phyloP scores from a whole-genome alignment of 1,140 invertebrate genomes.

The Macrobrachium nipponense region DNA sequence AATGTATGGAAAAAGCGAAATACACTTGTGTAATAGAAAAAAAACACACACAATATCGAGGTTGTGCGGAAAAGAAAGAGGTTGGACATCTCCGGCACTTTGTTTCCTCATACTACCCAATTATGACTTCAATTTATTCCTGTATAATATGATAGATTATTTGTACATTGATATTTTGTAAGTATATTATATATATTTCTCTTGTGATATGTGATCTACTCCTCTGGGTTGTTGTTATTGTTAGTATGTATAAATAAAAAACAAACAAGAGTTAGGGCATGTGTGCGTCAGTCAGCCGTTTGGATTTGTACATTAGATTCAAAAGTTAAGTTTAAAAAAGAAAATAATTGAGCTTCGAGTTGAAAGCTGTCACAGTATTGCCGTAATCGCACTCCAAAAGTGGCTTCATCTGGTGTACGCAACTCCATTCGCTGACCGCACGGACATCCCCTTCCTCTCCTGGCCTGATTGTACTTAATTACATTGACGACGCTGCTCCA shows the following conservation, averaged over 20 bases:
- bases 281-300: no score
- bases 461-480: conserved; percentile 18
- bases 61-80: conserved; percentile 15
- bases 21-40: not conserved
- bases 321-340: no score
- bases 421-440: no score
- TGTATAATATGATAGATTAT: conserved; percentile 32
- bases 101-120: conserved; percentile 5
- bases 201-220: conserved; percentile 40
- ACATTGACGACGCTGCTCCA: not conserved
- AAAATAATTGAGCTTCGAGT: no score
- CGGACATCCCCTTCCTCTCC: no score
- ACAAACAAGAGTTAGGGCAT: no score
- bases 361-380: no score
- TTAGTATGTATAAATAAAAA: conserved; percentile 45
- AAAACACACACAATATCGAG: not conserved
- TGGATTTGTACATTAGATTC: no score
- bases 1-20: not conserved
- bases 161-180: conserved; percentile 59
- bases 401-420: no score
- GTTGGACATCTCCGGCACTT: conserved; percentile 9
- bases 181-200: conserved; percentile 44
- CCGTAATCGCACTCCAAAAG: no score
- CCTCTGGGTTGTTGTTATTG: conserved; percentile 52
- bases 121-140: conserved; percentile 24